Evolutionary conservation across 1,140 invertebrate species (phyloP).

Genomic region (Lethocerus indicus): DNA sequence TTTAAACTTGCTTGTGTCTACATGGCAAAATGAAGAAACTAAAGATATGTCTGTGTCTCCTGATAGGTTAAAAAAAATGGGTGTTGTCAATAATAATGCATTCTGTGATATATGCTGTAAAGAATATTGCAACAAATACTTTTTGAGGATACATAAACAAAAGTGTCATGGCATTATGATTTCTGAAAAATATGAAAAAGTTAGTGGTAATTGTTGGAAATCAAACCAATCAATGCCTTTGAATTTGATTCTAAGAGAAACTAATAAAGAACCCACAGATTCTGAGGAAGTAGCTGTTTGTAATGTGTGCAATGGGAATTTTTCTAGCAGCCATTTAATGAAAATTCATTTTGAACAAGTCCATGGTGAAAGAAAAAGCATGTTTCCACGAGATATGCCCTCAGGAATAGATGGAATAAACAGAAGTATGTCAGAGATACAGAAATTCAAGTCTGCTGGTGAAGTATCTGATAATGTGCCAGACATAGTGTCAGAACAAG

Average conservation of each 20-base stretch:
- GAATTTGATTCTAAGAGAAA: constrained; percentile 15
- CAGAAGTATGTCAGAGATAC: too few relatives aligned
- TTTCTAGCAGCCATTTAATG: constrained; percentile 11
- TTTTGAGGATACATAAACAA: constrained; percentile 78
- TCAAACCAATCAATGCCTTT: constrained; percentile 13
- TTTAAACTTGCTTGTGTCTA: constrained; percentile 6
- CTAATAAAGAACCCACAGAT: constrained; percentile 7
- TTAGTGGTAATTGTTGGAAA: constrained; percentile 18
- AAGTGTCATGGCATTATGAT: constrained; percentile 56
- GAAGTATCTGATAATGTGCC: too few relatives aligned
- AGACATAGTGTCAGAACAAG: too few relatives aligned
- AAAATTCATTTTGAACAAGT: constrained; percentile 12
- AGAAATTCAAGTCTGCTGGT: too few relatives aligned
- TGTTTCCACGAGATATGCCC: too few relatives aligned
- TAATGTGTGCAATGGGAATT: constrained; percentile 12
- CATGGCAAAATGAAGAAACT: constrained; percentile 13
- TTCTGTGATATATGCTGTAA: constrained; percentile 91
- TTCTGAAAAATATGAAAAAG: constrained; percentile 30
- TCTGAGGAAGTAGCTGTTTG: constrained; percentile 6
- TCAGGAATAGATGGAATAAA: too few relatives aligned
- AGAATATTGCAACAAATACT: constrained; percentile 91
- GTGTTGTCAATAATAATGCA: constrained; percentile 21
- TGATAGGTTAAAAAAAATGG: constrained; percentile 13
- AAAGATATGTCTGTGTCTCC: constrained; percentile 12
- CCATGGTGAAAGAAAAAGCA: constrained; percentile 8